A percentile compares a stretch with the other conserved stretches of the same genome.
Conservation (phyloP, 2,888 invertebrate genomes). For the Caenorhabditis sp. region DNA sequence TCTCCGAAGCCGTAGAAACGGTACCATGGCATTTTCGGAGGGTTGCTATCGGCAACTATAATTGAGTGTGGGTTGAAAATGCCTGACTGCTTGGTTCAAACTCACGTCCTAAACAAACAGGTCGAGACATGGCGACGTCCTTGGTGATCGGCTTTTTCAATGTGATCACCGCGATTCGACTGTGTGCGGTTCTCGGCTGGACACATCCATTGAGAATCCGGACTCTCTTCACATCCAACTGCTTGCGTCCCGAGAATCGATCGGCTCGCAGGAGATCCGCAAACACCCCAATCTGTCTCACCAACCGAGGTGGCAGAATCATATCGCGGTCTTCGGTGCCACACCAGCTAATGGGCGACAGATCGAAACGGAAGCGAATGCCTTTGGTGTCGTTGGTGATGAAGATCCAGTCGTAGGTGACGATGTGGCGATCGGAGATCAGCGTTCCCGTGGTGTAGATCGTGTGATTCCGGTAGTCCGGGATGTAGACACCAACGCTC, state of each 20-base stretch:
- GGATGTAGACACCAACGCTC: constrained; percentile 27
- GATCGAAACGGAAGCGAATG: constrained; percentile 8
- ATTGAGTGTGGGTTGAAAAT: neutral
- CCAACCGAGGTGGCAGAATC: neutral
- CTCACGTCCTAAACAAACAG: constrained; percentile 27
- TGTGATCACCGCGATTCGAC: constrained; percentile 15
- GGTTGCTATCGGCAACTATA: too few species aligned
- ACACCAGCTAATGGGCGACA: neutral
- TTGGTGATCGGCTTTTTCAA: constrained; percentile 3
- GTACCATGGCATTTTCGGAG: neutral
- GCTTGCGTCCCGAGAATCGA: neutral
- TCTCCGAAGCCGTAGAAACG: constrained; percentile 43
- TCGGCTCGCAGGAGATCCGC: constrained; percentile 10
- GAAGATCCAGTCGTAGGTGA: constrained; percentile 40
- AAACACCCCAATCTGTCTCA: constrained; percentile 1
- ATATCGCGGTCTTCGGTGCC: neutral
- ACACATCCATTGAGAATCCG: constrained; percentile 26
- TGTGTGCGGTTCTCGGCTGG: neutral
- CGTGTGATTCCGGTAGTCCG: neutral
- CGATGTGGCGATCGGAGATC: constrained; percentile 27
- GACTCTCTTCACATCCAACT: neutral
- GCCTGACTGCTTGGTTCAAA: too few species aligned
- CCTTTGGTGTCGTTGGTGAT: constrained; percentile 26
- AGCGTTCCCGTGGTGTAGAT: constrained; percentile 39
- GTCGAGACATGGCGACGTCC: neutral